Evolutionary conservation across 2,888 invertebrate genomes (phyloP).

Genomic region (Chloroclysta siterata): DNA sequence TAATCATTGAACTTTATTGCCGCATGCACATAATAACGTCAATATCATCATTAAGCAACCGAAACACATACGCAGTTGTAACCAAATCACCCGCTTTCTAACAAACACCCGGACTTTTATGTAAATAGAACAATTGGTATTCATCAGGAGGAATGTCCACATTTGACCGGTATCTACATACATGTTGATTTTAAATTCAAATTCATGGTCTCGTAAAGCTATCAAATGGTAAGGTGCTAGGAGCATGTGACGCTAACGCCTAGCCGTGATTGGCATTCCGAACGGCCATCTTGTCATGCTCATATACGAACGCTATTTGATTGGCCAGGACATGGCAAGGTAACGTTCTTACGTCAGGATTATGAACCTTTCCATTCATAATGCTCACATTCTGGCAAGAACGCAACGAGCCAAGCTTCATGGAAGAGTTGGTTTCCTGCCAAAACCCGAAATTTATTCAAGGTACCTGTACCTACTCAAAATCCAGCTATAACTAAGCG

Average conservation of each 20-base stretch:
- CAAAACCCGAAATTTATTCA: conserved; percentile 36
- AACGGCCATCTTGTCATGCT: conserved; percentile 74
- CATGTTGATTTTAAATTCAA: conserved; percentile 82
- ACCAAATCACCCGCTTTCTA: conserved; percentile 85
- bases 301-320: conserved; percentile 59
- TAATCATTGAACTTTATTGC: conserved; percentile 72
- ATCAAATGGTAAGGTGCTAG: conserved; percentile 79
- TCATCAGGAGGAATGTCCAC: conserved; percentile 76
- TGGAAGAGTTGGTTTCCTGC: conserved; percentile 30
- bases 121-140: conserved; percentile 81
- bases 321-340: conserved; percentile 47
- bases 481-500: conserved; percentile 34
- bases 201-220: conserved; percentile 82
- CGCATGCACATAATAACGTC: conserved; percentile 67
- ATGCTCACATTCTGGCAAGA: conserved; percentile 30
- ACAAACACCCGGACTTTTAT: conserved; percentile 83
- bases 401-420: conserved; percentile 26
- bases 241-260: conserved; percentile 71
- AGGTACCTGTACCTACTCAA: conserved; percentile 23
- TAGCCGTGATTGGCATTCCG: conserved; percentile 75
- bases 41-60: conserved; percentile 71
- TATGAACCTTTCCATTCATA: conserved; percentile 62
- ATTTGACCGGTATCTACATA: conserved; percentile 83
- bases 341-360: conserved; percentile 59
- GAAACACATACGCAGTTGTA: conserved; percentile 73